phyloP scores from a whole-genome alignment of 2,113 vertebrate genomes.

The Oryzias celebensis region DNA sequence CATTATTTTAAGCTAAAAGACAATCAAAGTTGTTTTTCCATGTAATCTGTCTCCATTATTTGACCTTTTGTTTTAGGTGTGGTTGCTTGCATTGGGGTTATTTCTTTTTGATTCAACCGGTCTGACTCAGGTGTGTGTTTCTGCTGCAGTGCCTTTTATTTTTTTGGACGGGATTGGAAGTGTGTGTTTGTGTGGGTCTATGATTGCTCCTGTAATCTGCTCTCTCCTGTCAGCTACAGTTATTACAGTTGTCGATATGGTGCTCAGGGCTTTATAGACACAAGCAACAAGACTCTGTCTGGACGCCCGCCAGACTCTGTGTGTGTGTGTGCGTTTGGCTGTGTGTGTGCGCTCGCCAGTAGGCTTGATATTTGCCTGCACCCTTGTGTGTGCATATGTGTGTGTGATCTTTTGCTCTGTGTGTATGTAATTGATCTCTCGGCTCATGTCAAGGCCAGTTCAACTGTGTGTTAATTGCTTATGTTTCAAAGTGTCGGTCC shows the following conservation, averaged over 20 bases:
- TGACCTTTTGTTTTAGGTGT: too few relatives aligned
- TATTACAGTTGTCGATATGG: constrained; percentile 73
- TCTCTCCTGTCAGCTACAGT: constrained; percentile 67
- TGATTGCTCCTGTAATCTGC: constrained; percentile 67
- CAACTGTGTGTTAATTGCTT: constrained; percentile 59
- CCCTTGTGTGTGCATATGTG: constrained; percentile 31
- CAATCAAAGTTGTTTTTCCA: too few relatives aligned
- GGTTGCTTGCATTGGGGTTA: too few relatives aligned
- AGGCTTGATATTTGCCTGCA: constrained; percentile 37
- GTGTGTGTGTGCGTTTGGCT: constrained; percentile 31
- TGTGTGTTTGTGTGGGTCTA: constrained; percentile 8
- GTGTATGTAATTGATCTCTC: constrained; percentile 55
- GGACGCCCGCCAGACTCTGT: constrained; percentile 53
- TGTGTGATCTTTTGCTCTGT: constrained; percentile 36
- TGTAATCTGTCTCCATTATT: too few relatives aligned
- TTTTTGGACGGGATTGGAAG: constrained; percentile 25
- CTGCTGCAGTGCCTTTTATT: constrained; percentile 8
- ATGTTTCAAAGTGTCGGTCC: constrained; percentile 48
- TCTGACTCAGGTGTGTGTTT: not conserved
- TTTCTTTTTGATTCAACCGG: too few relatives aligned
- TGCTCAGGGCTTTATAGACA: constrained; percentile 69
- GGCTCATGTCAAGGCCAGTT: constrained; percentile 54
- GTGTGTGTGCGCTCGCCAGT: constrained; percentile 9
- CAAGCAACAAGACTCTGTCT: constrained; percentile 55
- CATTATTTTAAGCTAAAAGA: too few relatives aligned